A percentile compares a stretch with the other conserved stretches of the same genome.
phyloP scores from a whole-genome alignment of 2,113 vertebrate species.

The Menidia beryllina region DNA sequence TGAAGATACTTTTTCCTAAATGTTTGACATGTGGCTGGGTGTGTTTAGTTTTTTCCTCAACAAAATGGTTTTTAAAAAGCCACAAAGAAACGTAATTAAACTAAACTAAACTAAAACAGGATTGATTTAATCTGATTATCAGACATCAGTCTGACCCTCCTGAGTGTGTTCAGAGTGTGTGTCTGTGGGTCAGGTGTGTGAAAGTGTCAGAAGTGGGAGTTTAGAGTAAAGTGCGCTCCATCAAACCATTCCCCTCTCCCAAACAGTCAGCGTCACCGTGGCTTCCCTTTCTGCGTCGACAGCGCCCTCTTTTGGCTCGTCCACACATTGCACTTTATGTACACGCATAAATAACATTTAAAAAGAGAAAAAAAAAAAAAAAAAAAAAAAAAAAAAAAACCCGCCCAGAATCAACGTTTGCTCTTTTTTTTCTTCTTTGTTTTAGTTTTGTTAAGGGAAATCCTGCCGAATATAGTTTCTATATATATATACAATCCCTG shows the following conservation, averaged over 20 bases:
- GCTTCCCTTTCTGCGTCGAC: conserved; percentile 69
- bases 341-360: conserved; percentile 64
- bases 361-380: background rate
- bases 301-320: conserved; percentile 65
- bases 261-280: conserved; percentile 74
- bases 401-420: conserved; percentile 60
- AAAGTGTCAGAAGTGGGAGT: conserved; percentile 31
- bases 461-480: conserved; percentile 62
- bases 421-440: no score
- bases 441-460: conserved; percentile 51
- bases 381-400: conserved; percentile 37
- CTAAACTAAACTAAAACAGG: conserved; percentile 7
- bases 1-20: background rate
- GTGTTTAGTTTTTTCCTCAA: background rate
- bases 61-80: background rate
- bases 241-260: conserved; percentile 60
- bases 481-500: conserved; percentile 76
- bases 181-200: conserved; percentile 19
- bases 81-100: conserved; percentile 16
- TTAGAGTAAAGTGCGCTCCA: conserved; percentile 81
- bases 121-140: background rate
- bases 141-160: conserved; percentile 18
- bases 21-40: no score
- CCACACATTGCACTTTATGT: conserved; percentile 74
- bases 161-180: conserved; percentile 11